phyloP scores from a whole-genome alignment of 1,140 invertebrate species.

The Euura lappo region DNA sequence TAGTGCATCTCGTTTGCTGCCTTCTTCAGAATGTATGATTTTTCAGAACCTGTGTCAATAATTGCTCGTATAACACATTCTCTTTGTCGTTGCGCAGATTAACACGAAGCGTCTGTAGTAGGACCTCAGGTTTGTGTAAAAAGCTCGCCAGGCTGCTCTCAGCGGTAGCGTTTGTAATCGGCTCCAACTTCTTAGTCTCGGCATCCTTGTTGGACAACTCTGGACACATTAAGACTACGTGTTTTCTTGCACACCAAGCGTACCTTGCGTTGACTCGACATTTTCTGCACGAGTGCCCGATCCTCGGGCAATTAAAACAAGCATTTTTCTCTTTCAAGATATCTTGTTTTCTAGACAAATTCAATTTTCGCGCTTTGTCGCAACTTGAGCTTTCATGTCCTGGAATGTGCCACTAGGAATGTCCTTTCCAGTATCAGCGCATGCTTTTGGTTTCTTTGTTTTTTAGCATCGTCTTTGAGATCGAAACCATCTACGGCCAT shows the following conservation, averaged over 20 bases:
- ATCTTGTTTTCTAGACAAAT: not conserved
- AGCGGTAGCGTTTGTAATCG: not conserved
- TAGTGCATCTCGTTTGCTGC: not conserved
- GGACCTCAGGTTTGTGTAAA: not conserved
- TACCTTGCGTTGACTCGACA: constrained; percentile 5
- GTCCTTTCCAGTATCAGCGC: constrained; percentile 5
- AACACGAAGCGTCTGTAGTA: too few species aligned
- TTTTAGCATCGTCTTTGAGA: constrained; percentile 13
- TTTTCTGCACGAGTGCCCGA: not conserved
- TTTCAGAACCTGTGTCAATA: not conserved
- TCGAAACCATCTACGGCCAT: constrained; percentile 29
- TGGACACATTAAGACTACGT: constrained; percentile 10
- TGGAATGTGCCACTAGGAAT: constrained; percentile 18
- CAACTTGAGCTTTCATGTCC: not conserved
- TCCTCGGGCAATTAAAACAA: not conserved
- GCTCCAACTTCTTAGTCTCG: not conserved
- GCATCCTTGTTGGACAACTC: not conserved
- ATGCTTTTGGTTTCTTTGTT: not conserved
- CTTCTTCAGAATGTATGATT: not conserved
- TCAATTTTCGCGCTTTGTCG: constrained; percentile 3
- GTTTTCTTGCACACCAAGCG: constrained; percentile 14
- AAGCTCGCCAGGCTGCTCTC: not conserved
- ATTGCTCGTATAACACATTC: not conserved
- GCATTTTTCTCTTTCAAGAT: not conserved
- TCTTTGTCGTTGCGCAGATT: not conserved